These are phyloP conservation scores for Diachasmimorpha longicaudata DNA, from an alignment of 1,140 invertebrate genomes.

Conservation along the genomic window DNA sequence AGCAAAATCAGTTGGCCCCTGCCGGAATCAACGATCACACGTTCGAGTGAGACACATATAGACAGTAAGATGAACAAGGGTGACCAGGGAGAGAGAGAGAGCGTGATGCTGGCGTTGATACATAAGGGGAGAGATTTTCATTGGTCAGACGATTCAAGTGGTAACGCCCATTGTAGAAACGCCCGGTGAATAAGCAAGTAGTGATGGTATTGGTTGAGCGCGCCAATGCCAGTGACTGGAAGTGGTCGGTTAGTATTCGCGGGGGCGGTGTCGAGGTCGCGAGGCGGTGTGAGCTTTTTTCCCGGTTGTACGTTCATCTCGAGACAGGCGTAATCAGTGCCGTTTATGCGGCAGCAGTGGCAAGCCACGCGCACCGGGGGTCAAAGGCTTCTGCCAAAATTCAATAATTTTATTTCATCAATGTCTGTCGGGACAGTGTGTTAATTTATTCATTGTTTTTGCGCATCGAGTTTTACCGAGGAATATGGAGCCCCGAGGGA, in stretches of 20 bases:
- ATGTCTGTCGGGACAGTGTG: not conserved
- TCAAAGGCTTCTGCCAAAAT: not conserved
- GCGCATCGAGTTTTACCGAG: not conserved
- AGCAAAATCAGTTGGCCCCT: constrained; percentile 11
- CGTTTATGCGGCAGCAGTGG: constrained; percentile 59
- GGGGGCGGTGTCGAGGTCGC: constrained; percentile 46
- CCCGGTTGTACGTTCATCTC: not conserved
- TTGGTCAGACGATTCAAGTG: constrained; percentile 31
- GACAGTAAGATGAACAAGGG: constrained; percentile 3
- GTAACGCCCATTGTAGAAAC: constrained; percentile 40
- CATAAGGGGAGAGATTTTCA: constrained; percentile 16
- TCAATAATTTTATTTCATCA: not conserved
- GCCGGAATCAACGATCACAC: constrained; percentile 22
- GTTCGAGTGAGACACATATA: constrained; percentile 14
- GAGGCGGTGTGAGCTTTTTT: constrained; percentile 13
- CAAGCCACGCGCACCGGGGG: constrained; percentile 44
- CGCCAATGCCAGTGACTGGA: constrained; percentile 35
- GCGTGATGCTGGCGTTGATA: not conserved
- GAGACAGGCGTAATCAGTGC: constrained; percentile 56
- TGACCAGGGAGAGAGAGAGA: not conserved
- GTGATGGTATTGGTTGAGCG: constrained; percentile 41
- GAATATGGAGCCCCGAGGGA: not conserved
- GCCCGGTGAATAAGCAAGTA: constrained; percentile 33
- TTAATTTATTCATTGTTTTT: too few species aligned
- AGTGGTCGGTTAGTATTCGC: constrained; percentile 48